These are phyloP conservation scores for Parochlus steinenii DNA, from an alignment of 2,888 invertebrate species.

Conservation along the genomic window DNA sequence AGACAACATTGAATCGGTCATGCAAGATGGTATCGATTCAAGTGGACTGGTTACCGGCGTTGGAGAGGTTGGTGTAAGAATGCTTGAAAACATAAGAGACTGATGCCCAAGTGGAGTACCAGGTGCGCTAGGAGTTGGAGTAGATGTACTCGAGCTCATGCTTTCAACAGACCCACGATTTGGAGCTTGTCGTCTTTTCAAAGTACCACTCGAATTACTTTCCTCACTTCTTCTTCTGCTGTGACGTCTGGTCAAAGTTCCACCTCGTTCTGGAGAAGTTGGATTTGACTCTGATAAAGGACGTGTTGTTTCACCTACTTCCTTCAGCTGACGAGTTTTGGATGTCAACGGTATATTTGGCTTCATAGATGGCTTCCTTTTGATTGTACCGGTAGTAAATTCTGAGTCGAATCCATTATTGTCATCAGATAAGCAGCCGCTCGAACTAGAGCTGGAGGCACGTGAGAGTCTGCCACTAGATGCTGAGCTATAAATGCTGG, in stretches of 20 bases:
- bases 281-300: conserved; percentile 36
- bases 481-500: conserved; percentile 23
- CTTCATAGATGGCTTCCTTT: conserved; percentile 83
- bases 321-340: conserved; percentile 77
- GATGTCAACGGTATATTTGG: conserved; percentile 81
- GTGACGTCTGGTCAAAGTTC: conserved; percentile 38
- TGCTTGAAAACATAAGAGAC: not conserved
- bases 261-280: conserved; percentile 37
- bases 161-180: conserved; percentile 26
- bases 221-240: conserved; percentile 33
- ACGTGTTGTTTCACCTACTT: conserved; percentile 56
- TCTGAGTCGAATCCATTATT: conserved; percentile 55
- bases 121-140: conserved; percentile 18
- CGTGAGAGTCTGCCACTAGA: conserved; percentile 38
- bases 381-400: conserved; percentile 70
- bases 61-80: no score
- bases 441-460: conserved; percentile 70
- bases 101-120: conserved; percentile 21
- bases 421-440: conserved; percentile 70
- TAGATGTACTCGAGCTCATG: conserved; percentile 26
- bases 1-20: conserved; percentile 39
- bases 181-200: conserved; percentile 24
- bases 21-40: conserved; percentile 18
- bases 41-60: conserved; percentile 15
- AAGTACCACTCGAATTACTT: conserved; percentile 29